Base-by-base conservation (phyloP, 1,140 invertebrate species). In the Globodera rostochiensis region DNA sequence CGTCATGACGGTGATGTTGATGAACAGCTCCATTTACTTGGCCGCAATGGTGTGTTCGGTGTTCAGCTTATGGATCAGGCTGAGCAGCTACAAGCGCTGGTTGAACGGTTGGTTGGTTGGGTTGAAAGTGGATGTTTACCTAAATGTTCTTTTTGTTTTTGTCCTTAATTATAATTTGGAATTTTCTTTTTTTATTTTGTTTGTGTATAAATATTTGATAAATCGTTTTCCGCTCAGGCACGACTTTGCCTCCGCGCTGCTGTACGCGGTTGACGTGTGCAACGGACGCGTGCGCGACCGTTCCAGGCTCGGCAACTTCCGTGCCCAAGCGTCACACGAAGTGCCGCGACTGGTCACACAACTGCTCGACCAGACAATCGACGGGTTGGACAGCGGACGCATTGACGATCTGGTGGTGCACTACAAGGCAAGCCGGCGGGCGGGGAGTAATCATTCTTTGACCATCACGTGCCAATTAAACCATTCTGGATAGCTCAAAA, bases 61-160 rank as follows among this genome's bases (percentile, higher is more conserved):
- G 92, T 95, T 74, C 94, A 93, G 79, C 92, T 97, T 85, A 91
- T 95, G 87, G 93, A 93, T 13, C 95, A 95, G 95, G 93, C 93
- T 85, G 94, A 96, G 90, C 91, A 91, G 77, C 71, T 88, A 46
- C 80, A 87, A 13, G 66, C 60, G n/a, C 87, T 87, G 50, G 66
- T 81, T 13, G 47, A 82, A 6, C 5, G 75, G 84, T 85, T 47
- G 75, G 84, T 85, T 47, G 21, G 53, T 45, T 6, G 46, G 19
- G 25, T 53, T 4, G 9, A 11, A 25, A 67, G 15, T 21, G 53
- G 50, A 21, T 76, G 8, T 19, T 4, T n/a, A 5, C 5, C 46
- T 36, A 79, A 66, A 6, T 53, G 4, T 21, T 36, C 46, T 7
- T 70, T 36, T 70, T 6, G 46, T 8, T 71, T 47, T 71, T 9